Base-by-base conservation (phyloP, 1,140 invertebrate species). In the Eufriesea mexicana region DNA sequence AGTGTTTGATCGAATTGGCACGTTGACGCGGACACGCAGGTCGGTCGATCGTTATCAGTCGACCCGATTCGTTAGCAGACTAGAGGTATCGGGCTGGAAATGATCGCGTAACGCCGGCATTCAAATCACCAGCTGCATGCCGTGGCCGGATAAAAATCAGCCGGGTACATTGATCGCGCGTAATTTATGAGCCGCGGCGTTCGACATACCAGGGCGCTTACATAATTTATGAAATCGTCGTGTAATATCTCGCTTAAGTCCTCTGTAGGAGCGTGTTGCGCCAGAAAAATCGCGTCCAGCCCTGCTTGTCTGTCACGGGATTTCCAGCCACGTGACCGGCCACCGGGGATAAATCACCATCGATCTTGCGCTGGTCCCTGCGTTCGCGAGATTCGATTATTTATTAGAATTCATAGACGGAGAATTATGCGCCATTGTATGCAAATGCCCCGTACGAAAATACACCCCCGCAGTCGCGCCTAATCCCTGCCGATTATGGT, bases 161-260 rank as follows among this genome's bases (percentile, higher is more conserved):
- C 0, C 49, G 20, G n/a, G 25, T 28, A 35, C 72, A 67, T 75
- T 47, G 59, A 75, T 81, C 62, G 61, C 35, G 71, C 18, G 51
- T 76, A 81, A 81, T 81, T 81, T 75, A 81, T 35, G 71, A 67
- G 71, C 42, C 20, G 35, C n/a, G 8, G 62, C 49, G 79, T 67
- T 25, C 42, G 42, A n/a, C 62, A 74, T 75, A 66, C 79, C 28
- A 23, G 61, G 23, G 5, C 49, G 72, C 49, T 80, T 80, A 45
- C 57, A 67, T 76, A 81, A 76, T 81, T 81, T 81, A 75, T 76
- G 51, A 76, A 74, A 75, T 66, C 79, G 79, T 75, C 79, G 28
- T 28, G 51, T 67, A 76, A 64, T 82, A 66, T 51, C 59, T 75
- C 42, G 20, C 42, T 35, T 16, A 18, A 12, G 10, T 20, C 42